Base-by-base conservation (phyloP, 35 echinoderm and acorn worm species). In the Patiria miniata region DNA sequence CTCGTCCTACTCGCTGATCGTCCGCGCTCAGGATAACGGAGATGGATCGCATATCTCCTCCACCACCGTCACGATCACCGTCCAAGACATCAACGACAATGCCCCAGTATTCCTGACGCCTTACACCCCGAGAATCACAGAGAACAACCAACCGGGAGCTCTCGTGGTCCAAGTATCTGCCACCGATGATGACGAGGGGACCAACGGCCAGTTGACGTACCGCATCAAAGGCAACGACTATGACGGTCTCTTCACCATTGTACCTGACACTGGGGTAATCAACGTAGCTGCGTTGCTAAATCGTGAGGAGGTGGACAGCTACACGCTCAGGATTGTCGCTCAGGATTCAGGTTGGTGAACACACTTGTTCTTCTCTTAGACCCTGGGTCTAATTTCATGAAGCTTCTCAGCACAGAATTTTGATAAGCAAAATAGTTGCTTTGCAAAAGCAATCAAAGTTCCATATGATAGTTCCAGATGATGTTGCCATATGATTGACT, bases 61-160 rank as follows among this genome's bases (percentile, higher is more conserved):
- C 34, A 79, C 82, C 18, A 77, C 40, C 1, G 92, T 99, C 1
- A 85, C 86, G 18, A 83, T 99, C 22, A 81, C 88, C 42, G 73
- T 99, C 2, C 37, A 81, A 18, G 96, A 99, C 60, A 73, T 99
- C 82, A 99, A 99, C 17, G 96, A 99, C 86, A 95, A 99, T 68
- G 60, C 52, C 77, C 96, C 96, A 26, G 84, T 86, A 5, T 99
- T 99, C 52, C 73, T 52, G 6, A 79, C 81, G 8, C 50, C 77
- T 1, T 89, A 94, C 61, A 51, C 85, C 51, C 86, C 89, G 5
- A 28, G 59, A 7, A 84, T 99, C 37, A 82, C 16, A 18, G 93
- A 94, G 79, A 95, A 99, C 42, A 94, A 91, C 51, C 85, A 81
- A 39, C 93, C 86, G 6, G 78, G 34, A 42, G 86, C 85, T 2